phyloP scores from a whole-genome alignment of 2,113 vertebrate species.

The Meriones unguiculatus region DNA sequence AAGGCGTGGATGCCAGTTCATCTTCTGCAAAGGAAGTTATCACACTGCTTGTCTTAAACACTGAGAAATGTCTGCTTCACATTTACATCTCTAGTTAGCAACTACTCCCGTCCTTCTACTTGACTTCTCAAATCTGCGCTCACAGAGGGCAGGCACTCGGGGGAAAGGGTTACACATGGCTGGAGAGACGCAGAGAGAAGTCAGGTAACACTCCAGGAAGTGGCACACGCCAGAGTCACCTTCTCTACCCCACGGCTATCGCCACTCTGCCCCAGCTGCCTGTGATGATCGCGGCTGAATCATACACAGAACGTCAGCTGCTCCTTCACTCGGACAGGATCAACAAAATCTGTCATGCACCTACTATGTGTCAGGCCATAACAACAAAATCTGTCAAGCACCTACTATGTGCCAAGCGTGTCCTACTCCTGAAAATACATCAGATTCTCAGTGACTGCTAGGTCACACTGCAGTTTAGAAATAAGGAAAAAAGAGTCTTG shows the following conservation, averaged over 20 bases:
- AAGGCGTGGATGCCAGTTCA: neutral
- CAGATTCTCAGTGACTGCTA: neutral
- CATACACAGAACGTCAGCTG: neutral
- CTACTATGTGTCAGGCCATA: accelerated
- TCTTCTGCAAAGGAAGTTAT: neutral
- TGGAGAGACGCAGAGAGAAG: neutral
- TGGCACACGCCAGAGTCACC: neutral
- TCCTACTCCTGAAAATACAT: neutral
- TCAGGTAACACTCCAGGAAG: neutral
- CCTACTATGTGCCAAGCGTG: accelerated
- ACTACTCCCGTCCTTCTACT: neutral
- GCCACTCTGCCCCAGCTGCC: neutral
- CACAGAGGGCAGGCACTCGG: neutral
- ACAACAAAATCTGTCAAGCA: neutral
- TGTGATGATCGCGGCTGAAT: neutral
- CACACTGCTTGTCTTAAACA: neutral
- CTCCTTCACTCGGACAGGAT: neutral
- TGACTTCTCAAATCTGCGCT: neutral
- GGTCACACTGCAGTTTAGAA: neutral
- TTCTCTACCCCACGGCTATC: neutral
- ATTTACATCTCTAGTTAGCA: neutral
- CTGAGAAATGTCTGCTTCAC: neutral
- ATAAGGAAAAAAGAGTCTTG: neutral
- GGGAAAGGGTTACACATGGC: neutral
- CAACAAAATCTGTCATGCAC: neutral